Evolutionary conservation across 1,140 invertebrate species (phyloP), one percentile per base, ranked within the genome.

Genomic region (Cydia amplana): DNA sequence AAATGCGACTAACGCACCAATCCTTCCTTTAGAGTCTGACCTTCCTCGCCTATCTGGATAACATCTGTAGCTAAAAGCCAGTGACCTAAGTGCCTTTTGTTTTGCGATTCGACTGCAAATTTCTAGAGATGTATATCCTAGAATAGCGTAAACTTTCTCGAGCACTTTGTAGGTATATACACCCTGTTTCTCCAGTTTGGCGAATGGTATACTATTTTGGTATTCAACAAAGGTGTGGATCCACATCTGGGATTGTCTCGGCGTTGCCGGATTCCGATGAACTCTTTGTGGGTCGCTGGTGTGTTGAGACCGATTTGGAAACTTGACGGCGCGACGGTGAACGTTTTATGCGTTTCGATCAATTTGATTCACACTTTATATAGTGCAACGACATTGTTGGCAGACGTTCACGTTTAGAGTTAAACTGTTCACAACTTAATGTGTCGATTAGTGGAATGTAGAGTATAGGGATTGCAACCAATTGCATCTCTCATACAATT

Each of bases 231-330:
- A 4, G 64, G 64, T 32, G 25, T 32, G 25, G 20, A 14, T 20
- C 9, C 63, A 67, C 28, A 36, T 70, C 32, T 70, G 55, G 20
- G 18, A 20, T 60, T 70, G 65, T 70, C 28, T 70, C 65, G 65
- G 7, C 36, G 32, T 70, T 43, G 65, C 36, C 65, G 65, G 65
- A 70, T 40, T 40, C 20, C 16, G 28, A 36, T 60, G 55, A 60
- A 60, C 28, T 40, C 20, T 70, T 70, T 70, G 16, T 70, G 36
- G 65, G 65, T 70, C 65, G 65, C 18, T 25, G 65, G 65, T 40
- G 65, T 40, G 49, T n/a, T 12, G 64, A 65, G 18, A 36, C 65
- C n/a, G 65, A 70, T 36, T 70, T 70, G n/a, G n/a, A 18, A 43
- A 70, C 32, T 16, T 36, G 65, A 40, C 65, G 65, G 16, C 65